Evolutionary conservation across 2,113 vertebrate genomes (phyloP), one percentile per base, ranked within the genome.

Genomic region (Phylloscopus whistleri): DNA sequence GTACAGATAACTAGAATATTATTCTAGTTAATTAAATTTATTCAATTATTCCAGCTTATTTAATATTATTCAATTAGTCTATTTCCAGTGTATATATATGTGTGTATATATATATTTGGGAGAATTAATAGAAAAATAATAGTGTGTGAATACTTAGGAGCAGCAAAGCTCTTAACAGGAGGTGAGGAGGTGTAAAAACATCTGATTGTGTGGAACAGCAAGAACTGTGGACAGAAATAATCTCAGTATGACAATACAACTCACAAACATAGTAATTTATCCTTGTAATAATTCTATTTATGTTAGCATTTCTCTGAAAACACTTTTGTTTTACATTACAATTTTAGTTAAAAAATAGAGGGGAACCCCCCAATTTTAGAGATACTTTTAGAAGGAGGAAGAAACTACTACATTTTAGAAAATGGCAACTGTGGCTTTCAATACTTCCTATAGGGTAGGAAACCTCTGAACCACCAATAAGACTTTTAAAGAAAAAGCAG

Each of bases 121-220:
- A 78, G 37, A 74, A 46, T 43, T 56, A 56, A 41, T 27, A 26
- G 13, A 16, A 74, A 68, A 81, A 87, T 41, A 51, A 26, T 39
- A 28, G 26, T 63, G 19, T 76, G 15, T 75, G 51, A 91, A 68
- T 60, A 84, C 16, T 76, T 51, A 75, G 14, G 20, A 81, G 23
- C 35, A 93, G 63, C 39, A 94, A 64, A 86, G 27, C 59, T 56
- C 53, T 73, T 70, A 75, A 64, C 51, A 91, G 81, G 73, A 89
- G 41, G 59, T 73, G 41, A 96, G 87, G 68, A 84, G 73, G 60
- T 77, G 46, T 76, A 69, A 94, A 91, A 91, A 30, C 51, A 91
- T 70, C 92, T 58, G 55, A 84, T 22, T 74, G 46, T 66, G 69
- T 70, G 64, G 84, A 87, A 94, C 55, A 89, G 69, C 74, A 74